Percentiles rank a stretch among this genome's conserved stretches.
phyloP scores from a whole-genome alignment of 2,888 invertebrate species.

The Andricus quercusramuli region DNA sequence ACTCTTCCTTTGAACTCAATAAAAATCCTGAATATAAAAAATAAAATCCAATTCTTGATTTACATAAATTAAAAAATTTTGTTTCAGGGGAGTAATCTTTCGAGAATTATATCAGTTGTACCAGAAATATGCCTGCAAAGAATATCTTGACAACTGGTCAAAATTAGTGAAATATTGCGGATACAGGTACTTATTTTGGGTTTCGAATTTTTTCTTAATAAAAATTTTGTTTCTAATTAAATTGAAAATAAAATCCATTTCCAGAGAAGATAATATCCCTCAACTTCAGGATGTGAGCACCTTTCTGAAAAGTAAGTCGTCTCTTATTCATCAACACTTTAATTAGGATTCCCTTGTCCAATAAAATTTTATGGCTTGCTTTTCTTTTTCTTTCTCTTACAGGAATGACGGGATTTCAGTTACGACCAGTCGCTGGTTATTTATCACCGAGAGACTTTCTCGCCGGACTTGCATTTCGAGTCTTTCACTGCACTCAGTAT shows the following conservation, averaged over 20 bases:
- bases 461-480: constrained; percentile 89
- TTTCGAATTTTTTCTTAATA: neutral
- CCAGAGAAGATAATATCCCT: constrained; percentile 93
- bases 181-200: constrained; percentile 80
- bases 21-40: no score
- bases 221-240: neutral
- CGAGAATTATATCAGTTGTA: constrained; percentile 94
- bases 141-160: constrained; percentile 96
- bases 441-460: constrained; percentile 89
- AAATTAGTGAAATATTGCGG: constrained; percentile 96
- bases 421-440: constrained; percentile 95
- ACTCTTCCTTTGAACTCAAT: no score
- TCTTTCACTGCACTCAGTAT: constrained; percentile 94
- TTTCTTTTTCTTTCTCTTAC: constrained; percentile 42
- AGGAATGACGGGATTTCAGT: constrained; percentile 92
- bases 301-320: constrained; percentile 89
- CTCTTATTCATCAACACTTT: neutral
- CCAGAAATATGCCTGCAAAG: constrained; percentile 93
- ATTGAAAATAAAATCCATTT: neutral
- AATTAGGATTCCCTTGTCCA: neutral
- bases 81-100: constrained; percentile 93
- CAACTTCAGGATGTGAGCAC: constrained; percentile 93
- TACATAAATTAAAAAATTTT: neutral
- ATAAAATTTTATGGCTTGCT: constrained; percentile 9
- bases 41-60: no score